phyloP scores from a whole-genome alignment of 2,888 invertebrate species.

The Synanthedon andrenaeformis region DNA sequence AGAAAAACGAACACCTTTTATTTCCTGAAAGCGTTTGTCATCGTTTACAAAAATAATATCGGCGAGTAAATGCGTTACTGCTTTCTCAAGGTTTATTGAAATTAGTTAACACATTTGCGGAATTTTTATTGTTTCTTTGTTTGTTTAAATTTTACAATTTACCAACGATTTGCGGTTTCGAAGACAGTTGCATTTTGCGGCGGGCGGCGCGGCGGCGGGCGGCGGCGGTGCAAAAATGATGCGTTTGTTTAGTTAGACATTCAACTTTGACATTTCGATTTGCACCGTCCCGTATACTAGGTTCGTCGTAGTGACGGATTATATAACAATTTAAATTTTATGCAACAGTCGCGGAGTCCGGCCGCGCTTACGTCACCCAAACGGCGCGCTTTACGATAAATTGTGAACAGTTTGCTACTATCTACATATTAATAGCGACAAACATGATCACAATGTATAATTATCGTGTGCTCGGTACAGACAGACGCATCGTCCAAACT shows the following conservation, averaged over 20 bases:
- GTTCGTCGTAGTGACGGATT: conserved; percentile 18
- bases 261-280: conserved; percentile 8
- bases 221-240: conserved; percentile 4
- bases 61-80: background rate
- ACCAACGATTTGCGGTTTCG: conserved; percentile 23
- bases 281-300: conserved; percentile 4
- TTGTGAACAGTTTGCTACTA: background rate
- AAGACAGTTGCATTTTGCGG: conserved; percentile 6
- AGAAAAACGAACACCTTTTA: no score
- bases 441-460: background rate
- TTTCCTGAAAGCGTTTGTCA: no score
- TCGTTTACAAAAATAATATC: no score
- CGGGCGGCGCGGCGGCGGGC: background rate
- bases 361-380: conserved; percentile 10
- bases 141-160: conserved; percentile 17
- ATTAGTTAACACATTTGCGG: conserved; percentile 16
- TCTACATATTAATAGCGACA: background rate
- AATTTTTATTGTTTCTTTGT: conserved; percentile 23
- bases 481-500: background rate
- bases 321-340: conserved; percentile 25
- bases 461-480: background rate
- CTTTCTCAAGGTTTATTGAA: background rate
- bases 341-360: conserved; percentile 11
- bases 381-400: conserved; percentile 4
- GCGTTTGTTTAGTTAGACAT: conserved; percentile 1